Conservation (phyloP, 2,797 vertebrate species). For the Limosa lapponica region DNA sequence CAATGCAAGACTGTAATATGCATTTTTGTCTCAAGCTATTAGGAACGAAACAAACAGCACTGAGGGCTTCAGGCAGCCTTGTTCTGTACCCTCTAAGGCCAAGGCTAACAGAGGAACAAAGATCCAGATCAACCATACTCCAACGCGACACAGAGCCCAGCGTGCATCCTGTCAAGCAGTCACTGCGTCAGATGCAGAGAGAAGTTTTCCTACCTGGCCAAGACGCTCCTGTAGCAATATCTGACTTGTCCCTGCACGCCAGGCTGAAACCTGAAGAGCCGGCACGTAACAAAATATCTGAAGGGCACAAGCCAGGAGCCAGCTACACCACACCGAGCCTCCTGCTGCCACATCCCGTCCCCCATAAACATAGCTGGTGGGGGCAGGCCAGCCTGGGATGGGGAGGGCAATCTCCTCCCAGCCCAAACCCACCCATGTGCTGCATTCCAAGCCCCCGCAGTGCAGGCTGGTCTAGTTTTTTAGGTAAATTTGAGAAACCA, state of each 20-base stretch:
- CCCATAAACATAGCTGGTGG: accelerated
- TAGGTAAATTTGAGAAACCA: neutral
- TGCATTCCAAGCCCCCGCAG: accelerated
- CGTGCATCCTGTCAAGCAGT: neutral
- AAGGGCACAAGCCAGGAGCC: neutral
- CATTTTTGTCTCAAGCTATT: neutral
- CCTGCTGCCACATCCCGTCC: neutral
- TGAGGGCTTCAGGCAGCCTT: accelerated
- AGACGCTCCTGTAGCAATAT: neutral
- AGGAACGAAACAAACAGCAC: neutral
- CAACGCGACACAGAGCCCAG: neutral
- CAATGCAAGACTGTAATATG: accelerated
- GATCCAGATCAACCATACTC: neutral
- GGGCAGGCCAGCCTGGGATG: neutral
- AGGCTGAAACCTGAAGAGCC: neutral
- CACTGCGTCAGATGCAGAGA: neutral
- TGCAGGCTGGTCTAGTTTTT: no score
- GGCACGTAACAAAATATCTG: neutral
- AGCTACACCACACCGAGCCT: neutral
- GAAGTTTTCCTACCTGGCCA: neutral
- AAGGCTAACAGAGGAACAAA: neutral
- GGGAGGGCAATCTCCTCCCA: neutral
- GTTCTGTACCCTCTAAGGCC: accelerated
- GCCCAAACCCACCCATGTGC: neutral
- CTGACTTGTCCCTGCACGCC: neutral